These are phyloP conservation scores for Mionectes macconnelli DNA, from an alignment of 2,113 vertebrate genomes.

Conservation along the genomic window DNA sequence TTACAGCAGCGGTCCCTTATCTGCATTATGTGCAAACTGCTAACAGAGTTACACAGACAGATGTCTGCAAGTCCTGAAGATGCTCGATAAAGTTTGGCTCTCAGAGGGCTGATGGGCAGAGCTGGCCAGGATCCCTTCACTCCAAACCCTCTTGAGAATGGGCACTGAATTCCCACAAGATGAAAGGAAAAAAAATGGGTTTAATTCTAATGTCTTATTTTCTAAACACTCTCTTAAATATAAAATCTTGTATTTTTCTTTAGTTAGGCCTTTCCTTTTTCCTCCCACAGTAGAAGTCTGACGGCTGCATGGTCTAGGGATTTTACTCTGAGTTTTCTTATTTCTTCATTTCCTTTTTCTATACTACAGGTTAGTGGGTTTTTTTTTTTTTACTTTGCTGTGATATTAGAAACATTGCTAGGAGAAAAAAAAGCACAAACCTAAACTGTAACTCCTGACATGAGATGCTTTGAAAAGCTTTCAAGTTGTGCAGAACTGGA, in stretches of 20 bases:
- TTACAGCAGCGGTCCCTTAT: background rate
- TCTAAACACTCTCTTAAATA: background rate
- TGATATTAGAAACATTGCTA: slow-evolving; percentile 43
- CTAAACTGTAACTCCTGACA: slow-evolving; percentile 34
- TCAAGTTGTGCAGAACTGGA: slow-evolving; percentile 43
- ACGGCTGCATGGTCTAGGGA: background rate
- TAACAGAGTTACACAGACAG: background rate
- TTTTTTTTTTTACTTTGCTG: background rate
- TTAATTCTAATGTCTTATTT: background rate
- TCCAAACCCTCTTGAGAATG: background rate
- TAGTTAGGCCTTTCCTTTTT: background rate
- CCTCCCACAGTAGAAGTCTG: background rate
- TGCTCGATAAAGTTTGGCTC: background rate
- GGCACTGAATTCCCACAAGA: background rate
- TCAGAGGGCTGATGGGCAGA: background rate
- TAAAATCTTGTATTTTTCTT: background rate
- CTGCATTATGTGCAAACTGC: background rate
- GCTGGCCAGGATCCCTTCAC: background rate
- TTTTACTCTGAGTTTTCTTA: slow-evolving; percentile 2
- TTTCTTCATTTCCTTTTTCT: slow-evolving; percentile 38
- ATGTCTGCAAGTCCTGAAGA: background rate
- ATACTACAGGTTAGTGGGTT: background rate
- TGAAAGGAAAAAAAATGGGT: background rate
- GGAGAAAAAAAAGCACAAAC: background rate
- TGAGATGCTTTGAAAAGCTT: slow-evolving; percentile 49